Percentiles rank a stretch among this genome's conserved stretches.
Evolutionary conservation across 2,888 invertebrate genomes (phyloP).

Genomic region (Conus canariensis): DNA sequence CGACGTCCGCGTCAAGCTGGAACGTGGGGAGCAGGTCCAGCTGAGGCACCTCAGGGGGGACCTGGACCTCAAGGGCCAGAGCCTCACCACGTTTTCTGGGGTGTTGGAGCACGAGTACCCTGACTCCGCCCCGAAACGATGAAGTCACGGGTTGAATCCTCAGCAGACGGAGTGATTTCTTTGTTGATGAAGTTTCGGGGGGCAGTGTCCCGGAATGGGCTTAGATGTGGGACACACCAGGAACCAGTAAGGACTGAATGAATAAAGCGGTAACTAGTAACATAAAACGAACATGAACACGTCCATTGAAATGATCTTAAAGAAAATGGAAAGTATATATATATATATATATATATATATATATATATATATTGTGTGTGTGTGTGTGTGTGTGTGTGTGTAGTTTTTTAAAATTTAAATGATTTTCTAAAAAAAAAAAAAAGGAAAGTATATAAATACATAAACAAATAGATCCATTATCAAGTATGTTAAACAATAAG

Average conservation of each 20-base stretch:
- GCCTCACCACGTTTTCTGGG: background rate
- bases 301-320: too few species aligned
- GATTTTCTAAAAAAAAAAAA: too few species aligned
- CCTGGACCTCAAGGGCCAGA: conserved; percentile 7
- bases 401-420: too few species aligned
- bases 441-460: background rate
- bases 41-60: conserved; percentile 15
- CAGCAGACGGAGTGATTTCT: background rate
- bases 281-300: too few species aligned
- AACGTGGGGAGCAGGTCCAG: conserved; percentile 15
- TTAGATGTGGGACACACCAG: too few species aligned
- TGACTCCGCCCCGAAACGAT: background rate
- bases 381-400: background rate
- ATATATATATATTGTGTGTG: background rate
- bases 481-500: too few species aligned
- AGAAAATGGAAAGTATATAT: too few species aligned
- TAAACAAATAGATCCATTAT: background rate
- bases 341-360: too few species aligned
- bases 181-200: background rate
- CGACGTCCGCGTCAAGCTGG: conserved; percentile 5
- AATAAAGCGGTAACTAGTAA: too few species aligned
- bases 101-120: conserved; percentile 14
- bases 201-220: background rate
- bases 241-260: too few species aligned
- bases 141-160: background rate